phyloP scores from a whole-genome alignment of 2,797 vertebrate genomes.

The Hoplostethus mediterraneus region DNA sequence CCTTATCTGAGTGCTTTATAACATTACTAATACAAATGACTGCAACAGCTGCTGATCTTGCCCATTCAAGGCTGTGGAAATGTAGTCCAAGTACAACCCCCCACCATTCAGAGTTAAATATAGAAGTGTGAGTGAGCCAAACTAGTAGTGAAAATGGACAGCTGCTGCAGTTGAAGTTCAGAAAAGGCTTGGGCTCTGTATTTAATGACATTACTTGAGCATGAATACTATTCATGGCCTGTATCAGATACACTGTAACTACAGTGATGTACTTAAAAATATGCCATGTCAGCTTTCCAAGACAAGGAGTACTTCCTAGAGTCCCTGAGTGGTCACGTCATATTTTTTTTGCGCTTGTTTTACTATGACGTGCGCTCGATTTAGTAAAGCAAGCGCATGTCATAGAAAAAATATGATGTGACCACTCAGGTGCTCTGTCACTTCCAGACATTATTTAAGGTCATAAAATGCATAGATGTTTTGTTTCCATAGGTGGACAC shows the following conservation, averaged over 20 bases:
- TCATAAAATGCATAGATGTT: slow-evolving; percentile 23
- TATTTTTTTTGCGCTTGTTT: no score
- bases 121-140: slow-evolving; percentile 55
- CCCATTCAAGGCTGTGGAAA: slow-evolving; percentile 70
- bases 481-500: background rate
- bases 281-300: slow-evolving; percentile 20
- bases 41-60: slow-evolving; percentile 29
- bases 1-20: background rate
- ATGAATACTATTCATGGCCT: slow-evolving; percentile 22
- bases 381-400: no score
- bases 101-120: slow-evolving; percentile 68
- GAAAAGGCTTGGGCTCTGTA: slow-evolving; percentile 6
- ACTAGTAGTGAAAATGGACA: slow-evolving; percentile 47
- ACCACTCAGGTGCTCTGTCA: no score
- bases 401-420: no score
- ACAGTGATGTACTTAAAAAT: slow-evolving; percentile 31
- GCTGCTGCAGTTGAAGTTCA: slow-evolving; percentile 55
- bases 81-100: slow-evolving; percentile 22
- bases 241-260: slow-evolving; percentile 47
- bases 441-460: slow-evolving; percentile 4
- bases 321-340: no score
- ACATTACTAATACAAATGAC: background rate
- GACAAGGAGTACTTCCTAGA: slow-evolving; percentile 3
- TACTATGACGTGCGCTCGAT: no score
- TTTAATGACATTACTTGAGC: slow-evolving; percentile 49